Evolutionary conservation across 1,140 invertebrate species (phyloP).

Genomic region (Bombus impatiens): DNA sequence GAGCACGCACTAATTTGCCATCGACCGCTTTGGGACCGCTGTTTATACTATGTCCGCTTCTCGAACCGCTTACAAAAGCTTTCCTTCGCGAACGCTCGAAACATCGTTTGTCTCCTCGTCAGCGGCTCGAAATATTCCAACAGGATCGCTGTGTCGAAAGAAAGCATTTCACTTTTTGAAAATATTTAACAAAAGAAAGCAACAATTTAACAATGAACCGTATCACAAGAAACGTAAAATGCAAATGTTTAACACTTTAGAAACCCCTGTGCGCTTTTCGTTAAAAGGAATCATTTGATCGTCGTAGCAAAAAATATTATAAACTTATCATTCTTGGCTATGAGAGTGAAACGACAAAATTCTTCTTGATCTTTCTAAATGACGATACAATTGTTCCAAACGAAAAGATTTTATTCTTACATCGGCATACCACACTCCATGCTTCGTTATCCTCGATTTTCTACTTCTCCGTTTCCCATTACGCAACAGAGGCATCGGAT

Average conservation of each 20-base stretch:
- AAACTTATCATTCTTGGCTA: too few species aligned
- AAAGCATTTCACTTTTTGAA: neutral
- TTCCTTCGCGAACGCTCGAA: constrained; percentile 11
- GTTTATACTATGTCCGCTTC: constrained; percentile 54
- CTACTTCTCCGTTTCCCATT: neutral
- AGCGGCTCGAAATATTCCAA: neutral
- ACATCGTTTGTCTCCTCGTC: constrained; percentile 11
- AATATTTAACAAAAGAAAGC: too few species aligned
- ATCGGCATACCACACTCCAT: neutral
- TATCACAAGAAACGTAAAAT: too few species aligned
- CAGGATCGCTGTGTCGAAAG: too few species aligned
- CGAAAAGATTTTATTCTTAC: neutral
- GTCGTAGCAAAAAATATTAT: too few species aligned
- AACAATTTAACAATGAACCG: too few species aligned
- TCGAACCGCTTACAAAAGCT: constrained; percentile 27
- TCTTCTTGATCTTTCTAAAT: neutral
- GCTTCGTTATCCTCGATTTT: neutral
- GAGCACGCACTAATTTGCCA: constrained; percentile 63
- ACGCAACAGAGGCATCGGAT: neutral
- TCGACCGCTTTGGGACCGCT: constrained; percentile 60
- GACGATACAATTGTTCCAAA: neutral
- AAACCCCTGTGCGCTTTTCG: too few species aligned
- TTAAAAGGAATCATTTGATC: too few species aligned
- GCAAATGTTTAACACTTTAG: too few species aligned
- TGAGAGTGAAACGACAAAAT: too few species aligned